Evolutionary conservation across 2,113 vertebrate genomes (phyloP), one percentile per base, ranked within the genome.

Genomic region (Phrynosoma platyrhinos): DNA sequence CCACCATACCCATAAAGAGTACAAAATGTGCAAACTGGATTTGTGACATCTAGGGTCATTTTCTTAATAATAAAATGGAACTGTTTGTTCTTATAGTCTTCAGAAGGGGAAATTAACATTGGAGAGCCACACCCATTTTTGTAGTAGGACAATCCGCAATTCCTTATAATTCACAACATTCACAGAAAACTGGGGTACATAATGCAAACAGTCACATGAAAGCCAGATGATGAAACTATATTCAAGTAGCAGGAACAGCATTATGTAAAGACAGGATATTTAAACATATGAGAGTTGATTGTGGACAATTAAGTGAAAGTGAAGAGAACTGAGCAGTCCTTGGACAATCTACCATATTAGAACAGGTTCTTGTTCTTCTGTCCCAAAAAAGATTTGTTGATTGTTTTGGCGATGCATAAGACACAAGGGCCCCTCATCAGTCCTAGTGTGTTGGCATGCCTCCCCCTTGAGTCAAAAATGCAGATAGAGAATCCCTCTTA

Each of bases 31-130:
- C 10, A 79, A 69, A 21, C 23, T 83, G n/a, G n/a, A 23, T 85
- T 89, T 79, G 62, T 71, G 74, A 32, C 68, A 79, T 74, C 75
- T 52, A 25, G 72, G 68, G 40, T 20, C 40, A 58, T 62, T 72
- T 47, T n/a, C 4, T 18, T 71, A 88, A 79, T 36, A 55, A 88
- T 72, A 58, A 81, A 85, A 85, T 32, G 21, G 78, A 55, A 53
- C 40, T 64, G 40, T 74, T 75, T 75, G 42, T 85, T 85, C 71
- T 36, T 74, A 80, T 36, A 27, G 9, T 64, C 66, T 89, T 74
- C 77, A 80, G 79, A 85, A 74, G 42, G 76, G 66, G 53, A 84
- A 85, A 72, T 81, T 66, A 85, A 85, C 40, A 80, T 64, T 75
- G 53, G 9, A 85, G 30, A 74, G 83, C 40, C 83, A 85, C 40